Conservation (phyloP, 2,888 invertebrate genomes). For the Tinea semifulvella region DNA sequence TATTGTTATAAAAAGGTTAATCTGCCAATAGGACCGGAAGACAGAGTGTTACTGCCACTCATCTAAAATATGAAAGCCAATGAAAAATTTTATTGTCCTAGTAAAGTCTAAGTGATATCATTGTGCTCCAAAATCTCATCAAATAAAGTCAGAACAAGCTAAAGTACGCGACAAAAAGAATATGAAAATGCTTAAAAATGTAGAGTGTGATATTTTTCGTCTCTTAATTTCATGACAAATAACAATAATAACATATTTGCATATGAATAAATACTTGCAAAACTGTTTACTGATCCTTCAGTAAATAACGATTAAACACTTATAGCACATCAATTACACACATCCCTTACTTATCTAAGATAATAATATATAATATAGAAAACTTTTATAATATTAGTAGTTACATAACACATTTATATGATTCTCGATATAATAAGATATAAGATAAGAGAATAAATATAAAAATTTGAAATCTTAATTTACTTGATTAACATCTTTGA, state of each 20-base stretch:
- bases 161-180: neutral
- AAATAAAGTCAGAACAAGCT: neutral
- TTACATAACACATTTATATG: neutral
- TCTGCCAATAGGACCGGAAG: conserved; percentile 5
- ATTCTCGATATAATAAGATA: neutral
- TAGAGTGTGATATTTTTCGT: no score
- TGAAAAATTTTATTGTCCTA: conserved; percentile 55
- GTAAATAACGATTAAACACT: no score
- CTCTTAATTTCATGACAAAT: no score
- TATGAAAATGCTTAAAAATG: no score
- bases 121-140: neutral
- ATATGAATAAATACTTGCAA: no score
- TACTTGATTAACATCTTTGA: conserved; percentile 20
- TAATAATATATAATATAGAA: neutral
- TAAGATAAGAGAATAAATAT: neutral
- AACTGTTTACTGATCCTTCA: no score
- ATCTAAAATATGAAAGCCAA: conserved; percentile 32
- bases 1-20: neutral
- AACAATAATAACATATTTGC: no score
- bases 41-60: neutral
- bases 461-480: neutral
- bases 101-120: conserved; percentile 43
- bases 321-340: neutral
- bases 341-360: neutral
- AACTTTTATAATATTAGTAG: neutral